Evolutionary conservation across 2,888 invertebrate species (phyloP).

Genomic region (Elmis aenea): DNA sequence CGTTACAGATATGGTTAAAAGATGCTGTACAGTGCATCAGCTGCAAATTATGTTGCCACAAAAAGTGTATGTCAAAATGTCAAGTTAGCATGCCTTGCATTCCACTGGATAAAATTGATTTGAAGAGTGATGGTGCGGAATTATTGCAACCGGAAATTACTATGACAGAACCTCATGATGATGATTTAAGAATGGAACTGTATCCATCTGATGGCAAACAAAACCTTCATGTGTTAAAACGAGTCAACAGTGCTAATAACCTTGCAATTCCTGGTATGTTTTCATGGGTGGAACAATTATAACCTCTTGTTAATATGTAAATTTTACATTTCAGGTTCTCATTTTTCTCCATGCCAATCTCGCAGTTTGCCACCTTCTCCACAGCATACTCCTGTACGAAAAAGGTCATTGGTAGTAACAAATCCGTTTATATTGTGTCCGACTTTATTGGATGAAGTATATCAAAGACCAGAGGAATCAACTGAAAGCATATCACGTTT

Average conservation of each 20-base stretch:
- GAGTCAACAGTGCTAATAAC: conserved; percentile 67
- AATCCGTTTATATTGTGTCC: conserved; percentile 58
- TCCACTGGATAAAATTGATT: conserved; percentile 23
- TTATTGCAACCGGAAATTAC: conserved; percentile 47
- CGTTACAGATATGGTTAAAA: conserved; percentile 84
- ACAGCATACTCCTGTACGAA: conserved; percentile 66
- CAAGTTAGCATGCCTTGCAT: conserved; percentile 51
- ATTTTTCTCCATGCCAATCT: conserved; percentile 50
- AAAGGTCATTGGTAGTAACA: conserved; percentile 56
- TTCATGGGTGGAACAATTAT: not conserved
- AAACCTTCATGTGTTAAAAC: conserved; percentile 51
- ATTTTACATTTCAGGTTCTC: conserved; percentile 40
- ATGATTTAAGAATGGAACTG: conserved; percentile 41
- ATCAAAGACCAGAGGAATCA: conserved; percentile 43
- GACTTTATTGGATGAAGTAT: conserved; percentile 41
- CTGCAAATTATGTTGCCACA: conserved; percentile 90
- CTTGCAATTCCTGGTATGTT: conserved; percentile 58
- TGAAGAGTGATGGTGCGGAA: conserved; percentile 32
- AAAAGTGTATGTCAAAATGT: conserved; percentile 89
- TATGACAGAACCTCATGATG: conserved; percentile 44
- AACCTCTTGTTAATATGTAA: not conserved
- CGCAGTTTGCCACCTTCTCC: conserved; percentile 72
- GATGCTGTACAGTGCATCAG: conserved; percentile 88
- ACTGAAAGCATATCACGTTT: conserved; percentile 46
- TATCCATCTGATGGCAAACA: conserved; percentile 26